Base-by-base conservation (phyloP, 2,113 vertebrate genomes). In the Phyllostomus hastatus region DNA sequence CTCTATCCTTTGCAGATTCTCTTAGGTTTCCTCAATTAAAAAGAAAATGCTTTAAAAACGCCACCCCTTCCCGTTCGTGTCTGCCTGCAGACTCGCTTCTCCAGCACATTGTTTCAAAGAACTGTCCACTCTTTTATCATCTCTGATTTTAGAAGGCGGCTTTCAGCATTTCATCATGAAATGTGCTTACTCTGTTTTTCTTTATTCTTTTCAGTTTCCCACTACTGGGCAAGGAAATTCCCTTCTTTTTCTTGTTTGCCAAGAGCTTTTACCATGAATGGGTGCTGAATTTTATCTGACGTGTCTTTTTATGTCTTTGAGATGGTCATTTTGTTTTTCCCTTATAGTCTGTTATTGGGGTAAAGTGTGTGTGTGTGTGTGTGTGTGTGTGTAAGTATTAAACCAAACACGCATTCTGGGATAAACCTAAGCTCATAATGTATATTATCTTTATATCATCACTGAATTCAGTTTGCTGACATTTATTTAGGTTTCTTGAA, bases 401-500 rank as follows among this genome's bases (percentile, higher is more conserved):
- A 80, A 64, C 2, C 10, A 82, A 31, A 69, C 72, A 28, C 48
- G 15, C 2, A 38, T 24, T 81, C 57, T 64, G 3, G 43, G 41
- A 41, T 76, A 64, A 87, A 48, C 50, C 43, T 41, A 43, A n/a
- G 38, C 7, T 91, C 12, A 26, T 90, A 59, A 20, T 61, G 33
- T 61, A 31, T 10, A 20, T 46, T 91, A 43, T 69, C 33, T 31
- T 66, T 90, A 59, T 26, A 41, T 64, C 11, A 69, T 61, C 38
- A 38, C 20, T 88, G 33, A 67, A 41, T 87, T 88, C 72, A 50
- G 84, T 85, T 89, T 82, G 19, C 59, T 70, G 15, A n/a, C 11
- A 31, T 87, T 69, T 79, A 33, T 67, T 86, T 92, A 50, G 69
- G 19, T 90, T 87, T 82, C 88, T 95, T 94, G 73, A 50, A 38